Evolutionary conservation across 1,140 invertebrate species (phyloP).

Genomic region (Panonychus citri): DNA sequence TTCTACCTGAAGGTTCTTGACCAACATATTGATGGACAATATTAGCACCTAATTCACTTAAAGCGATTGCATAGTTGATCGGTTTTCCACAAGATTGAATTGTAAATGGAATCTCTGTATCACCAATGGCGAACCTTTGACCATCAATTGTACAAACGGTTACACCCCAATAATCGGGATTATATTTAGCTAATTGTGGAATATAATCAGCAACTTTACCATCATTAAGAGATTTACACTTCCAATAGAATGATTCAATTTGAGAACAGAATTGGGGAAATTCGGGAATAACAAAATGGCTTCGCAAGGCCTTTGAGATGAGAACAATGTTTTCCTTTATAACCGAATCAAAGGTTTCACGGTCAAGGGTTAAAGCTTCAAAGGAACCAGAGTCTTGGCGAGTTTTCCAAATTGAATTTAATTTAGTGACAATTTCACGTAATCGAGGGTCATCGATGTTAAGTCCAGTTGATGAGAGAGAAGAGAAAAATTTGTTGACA

Average conservation of each 20-base stretch:
- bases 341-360: conserved; percentile 58
- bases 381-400: conserved; percentile 42
- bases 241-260: conserved; percentile 80
- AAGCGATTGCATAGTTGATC: conserved; percentile 77
- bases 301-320: conserved; percentile 68
- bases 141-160: conserved; percentile 72
- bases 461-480: conserved; percentile 57
- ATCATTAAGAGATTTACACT: conserved; percentile 54
- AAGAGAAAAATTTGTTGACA: conserved; percentile 28
- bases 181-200: conserved; percentile 69
- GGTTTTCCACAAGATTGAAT: conserved; percentile 89
- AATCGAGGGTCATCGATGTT: conserved; percentile 57
- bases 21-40: conserved; percentile 82
- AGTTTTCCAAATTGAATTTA: conserved; percentile 47
- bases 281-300: conserved; percentile 84
- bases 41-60: conserved; percentile 68
- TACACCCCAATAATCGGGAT: conserved; percentile 68
- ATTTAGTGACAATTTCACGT: conserved; percentile 46
- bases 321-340: conserved; percentile 66
- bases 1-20: conserved; percentile 79
- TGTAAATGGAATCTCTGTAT: conserved; percentile 71
- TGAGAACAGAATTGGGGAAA: conserved; percentile 68
- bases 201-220: conserved; percentile 79
- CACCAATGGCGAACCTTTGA: conserved; percentile 75
- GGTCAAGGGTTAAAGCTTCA: conserved; percentile 56